These are phyloP conservation scores for Oreotrochilus melanogaster DNA, from an alignment of 2,113 vertebrate species.

Conservation along the genomic window DNA sequence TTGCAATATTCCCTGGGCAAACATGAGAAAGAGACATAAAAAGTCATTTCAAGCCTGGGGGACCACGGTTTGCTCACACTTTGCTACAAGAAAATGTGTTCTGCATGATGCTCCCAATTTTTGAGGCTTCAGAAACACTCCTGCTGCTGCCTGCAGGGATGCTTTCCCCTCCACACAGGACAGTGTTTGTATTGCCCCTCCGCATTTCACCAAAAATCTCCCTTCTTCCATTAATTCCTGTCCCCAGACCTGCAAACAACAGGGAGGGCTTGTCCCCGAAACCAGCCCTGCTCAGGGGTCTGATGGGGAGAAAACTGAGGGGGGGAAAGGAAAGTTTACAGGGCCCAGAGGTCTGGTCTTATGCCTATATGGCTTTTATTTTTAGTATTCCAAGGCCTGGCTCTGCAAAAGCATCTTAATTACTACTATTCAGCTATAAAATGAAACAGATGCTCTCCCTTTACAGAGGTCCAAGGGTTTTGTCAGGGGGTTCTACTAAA, in stretches of 20 bases:
- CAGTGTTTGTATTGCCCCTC: background rate
- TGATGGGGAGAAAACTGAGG: background rate
- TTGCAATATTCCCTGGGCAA: background rate
- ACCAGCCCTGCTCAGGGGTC: fast-evolving
- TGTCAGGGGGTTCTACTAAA: background rate
- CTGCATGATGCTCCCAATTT: fast-evolving
- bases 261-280: background rate
- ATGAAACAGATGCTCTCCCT: constrained; percentile 66
- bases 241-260: fast-evolving
- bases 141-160: background rate
- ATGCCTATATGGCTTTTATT: constrained; percentile 34
- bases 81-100: background rate
- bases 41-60: background rate
- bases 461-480: background rate
- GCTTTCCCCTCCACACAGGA: background rate
- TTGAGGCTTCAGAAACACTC: background rate
- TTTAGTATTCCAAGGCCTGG: constrained; percentile 55
- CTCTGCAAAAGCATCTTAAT: constrained; percentile 56
- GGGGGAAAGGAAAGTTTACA: background rate
- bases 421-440: constrained; percentile 54
- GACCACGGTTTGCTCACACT: fast-evolving
- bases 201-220: background rate
- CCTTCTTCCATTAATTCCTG: background rate
- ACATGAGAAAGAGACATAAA: background rate
- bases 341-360: background rate